Percentiles rank a stretch among this genome's conserved stretches.
These are phyloP conservation scores for Drosophila robusta DNA, from an alignment of 2,888 invertebrate species.

Conservation along the genomic window DNA sequence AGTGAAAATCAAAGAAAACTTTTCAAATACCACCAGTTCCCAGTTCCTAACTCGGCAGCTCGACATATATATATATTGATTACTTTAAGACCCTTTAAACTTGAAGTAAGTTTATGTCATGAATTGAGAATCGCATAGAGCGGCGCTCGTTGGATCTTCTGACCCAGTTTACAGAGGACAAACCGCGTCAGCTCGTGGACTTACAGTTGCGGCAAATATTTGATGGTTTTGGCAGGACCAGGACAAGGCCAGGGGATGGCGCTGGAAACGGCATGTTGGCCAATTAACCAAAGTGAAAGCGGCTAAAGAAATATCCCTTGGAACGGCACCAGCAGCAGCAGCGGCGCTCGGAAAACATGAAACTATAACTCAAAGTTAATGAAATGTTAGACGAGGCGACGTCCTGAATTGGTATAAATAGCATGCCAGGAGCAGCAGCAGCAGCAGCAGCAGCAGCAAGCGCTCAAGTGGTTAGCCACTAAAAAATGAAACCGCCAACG, in stretches of 20 bases:
- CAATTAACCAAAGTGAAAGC: slow-evolving; percentile 66
- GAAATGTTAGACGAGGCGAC: slow-evolving; percentile 65
- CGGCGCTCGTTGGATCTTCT: slow-evolving; percentile 1
- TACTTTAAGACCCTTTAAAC: not conserved
- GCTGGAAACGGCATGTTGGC: slow-evolving; percentile 17
- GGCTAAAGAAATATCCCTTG: slow-evolving; percentile 11
- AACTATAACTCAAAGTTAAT: slow-evolving; percentile 64
- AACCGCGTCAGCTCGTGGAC: not conserved
- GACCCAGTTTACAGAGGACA: slow-evolving; percentile 20
- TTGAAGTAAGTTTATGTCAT: not conserved
- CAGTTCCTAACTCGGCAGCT: not conserved
- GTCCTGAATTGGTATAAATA: slow-evolving; percentile 69
- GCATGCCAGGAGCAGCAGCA: slow-evolving; percentile 22
- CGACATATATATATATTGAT: not conserved
- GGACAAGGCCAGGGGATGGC: not conserved
- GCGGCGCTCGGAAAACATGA: slow-evolving; percentile 32
- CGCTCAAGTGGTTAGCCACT: slow-evolving; percentile 43
- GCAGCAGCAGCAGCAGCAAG: slow-evolving; percentile 14
- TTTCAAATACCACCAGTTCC: not conserved
- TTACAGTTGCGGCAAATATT: slow-evolving; percentile 7
- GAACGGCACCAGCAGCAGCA: not conserved
- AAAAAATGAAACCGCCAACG: slow-evolving; percentile 41
- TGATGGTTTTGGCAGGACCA: slow-evolving; percentile 13
- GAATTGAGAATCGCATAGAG: slow-evolving; percentile 8
- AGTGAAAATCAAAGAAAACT: slow-evolving; percentile 1